Conservation (phyloP, 1,140 invertebrate species). For the Augochlora pura region DNA sequence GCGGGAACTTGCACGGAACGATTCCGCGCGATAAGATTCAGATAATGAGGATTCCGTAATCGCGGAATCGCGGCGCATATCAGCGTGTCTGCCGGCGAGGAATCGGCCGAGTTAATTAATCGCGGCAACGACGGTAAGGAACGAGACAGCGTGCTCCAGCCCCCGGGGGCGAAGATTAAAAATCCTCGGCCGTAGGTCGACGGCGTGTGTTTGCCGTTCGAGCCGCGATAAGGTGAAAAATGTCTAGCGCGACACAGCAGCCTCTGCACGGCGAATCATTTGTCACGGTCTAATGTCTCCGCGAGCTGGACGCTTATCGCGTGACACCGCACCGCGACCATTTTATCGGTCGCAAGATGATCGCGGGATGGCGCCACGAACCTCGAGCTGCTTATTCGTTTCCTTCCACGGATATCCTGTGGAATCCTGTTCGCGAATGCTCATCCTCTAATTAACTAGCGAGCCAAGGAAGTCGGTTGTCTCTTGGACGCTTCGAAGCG, state of each 20-base stretch:
- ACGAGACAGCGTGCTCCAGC: too few relatives aligned
- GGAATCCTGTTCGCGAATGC: not conserved
- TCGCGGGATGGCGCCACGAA: slow-evolving; percentile 51
- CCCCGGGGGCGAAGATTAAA: not conserved
- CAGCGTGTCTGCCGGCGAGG: not conserved
- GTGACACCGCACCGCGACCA: slow-evolving; percentile 1
- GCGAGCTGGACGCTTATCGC: slow-evolving; percentile 18
- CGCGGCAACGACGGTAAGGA: not conserved
- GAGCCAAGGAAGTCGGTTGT: too few relatives aligned
- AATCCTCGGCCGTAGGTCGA: not conserved
- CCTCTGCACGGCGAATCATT: not conserved
- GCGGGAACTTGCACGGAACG: not conserved
- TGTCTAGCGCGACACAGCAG: not conserved
- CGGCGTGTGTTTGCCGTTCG: not conserved
- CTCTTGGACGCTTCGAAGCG: too few relatives aligned
- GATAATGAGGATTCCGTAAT: not conserved
- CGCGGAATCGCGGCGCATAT: not conserved
- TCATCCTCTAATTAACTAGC: not conserved
- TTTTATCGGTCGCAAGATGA: slow-evolving; percentile 29
- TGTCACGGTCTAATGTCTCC: not conserved
- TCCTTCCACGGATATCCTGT: not conserved
- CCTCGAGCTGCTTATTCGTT: not conserved
- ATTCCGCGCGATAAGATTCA: too few relatives aligned
- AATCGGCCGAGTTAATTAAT: slow-evolving; percentile 11
- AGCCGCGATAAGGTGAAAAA: slow-evolving; percentile 20